Conservation (phyloP, 2,113 vertebrate genomes). For the Cercocebus atys region DNA sequence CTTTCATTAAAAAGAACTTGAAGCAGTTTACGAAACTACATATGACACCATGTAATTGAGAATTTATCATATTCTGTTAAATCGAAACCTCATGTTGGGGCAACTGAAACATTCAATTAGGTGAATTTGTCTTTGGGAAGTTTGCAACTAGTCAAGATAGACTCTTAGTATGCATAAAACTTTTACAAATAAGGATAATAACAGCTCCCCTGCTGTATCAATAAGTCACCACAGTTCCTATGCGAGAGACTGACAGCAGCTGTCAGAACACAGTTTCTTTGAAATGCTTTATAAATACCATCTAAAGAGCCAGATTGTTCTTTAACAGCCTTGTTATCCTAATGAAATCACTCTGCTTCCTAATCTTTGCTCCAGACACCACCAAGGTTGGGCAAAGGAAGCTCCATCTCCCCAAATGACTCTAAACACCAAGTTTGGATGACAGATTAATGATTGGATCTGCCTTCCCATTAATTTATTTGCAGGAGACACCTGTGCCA, state of each 20-base stretch:
- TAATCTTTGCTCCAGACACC: conserved; percentile 74
- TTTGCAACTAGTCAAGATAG: conserved; percentile 32
- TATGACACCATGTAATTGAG: neutral
- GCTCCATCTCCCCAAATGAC: conserved; percentile 77
- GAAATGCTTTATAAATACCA: conserved; percentile 71
- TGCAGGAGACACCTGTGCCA: conserved; percentile 81
- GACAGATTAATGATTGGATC: conserved; percentile 82
- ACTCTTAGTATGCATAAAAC: conserved; percentile 40
- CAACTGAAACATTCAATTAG: neutral
- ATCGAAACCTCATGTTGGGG: neutral
- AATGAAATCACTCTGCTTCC: conserved; percentile 78
- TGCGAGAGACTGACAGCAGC: conserved; percentile 63
- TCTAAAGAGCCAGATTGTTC: conserved; percentile 75
- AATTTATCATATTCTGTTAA: neutral
- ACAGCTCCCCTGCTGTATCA: conserved; percentile 52
- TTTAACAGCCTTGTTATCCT: conserved; percentile 80
- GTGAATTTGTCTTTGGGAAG: conserved; percentile 64
- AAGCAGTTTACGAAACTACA: neutral
- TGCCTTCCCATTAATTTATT: conserved; percentile 80
- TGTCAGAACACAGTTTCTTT: conserved; percentile 68
- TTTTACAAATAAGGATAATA: conserved; percentile 65
- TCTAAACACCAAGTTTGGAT: conserved; percentile 80
- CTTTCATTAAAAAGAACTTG: neutral
- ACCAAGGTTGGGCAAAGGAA: conserved; percentile 77
- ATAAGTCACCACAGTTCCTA: conserved; percentile 54